phyloP scores from a whole-genome alignment of 2,797 vertebrate species.

The Mionectes olivaceus region DNA sequence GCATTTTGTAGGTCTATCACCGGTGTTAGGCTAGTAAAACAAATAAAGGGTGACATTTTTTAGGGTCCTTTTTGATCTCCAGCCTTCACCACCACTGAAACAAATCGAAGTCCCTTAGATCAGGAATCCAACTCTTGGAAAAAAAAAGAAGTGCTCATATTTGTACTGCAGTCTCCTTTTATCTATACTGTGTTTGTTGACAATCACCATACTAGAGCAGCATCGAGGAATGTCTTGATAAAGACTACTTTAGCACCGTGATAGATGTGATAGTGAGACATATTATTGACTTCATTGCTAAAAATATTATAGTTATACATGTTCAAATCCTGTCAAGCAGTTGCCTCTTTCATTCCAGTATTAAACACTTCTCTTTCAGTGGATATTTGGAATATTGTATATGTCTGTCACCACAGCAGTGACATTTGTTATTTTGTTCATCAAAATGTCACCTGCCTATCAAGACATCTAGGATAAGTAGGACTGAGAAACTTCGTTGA shows the following conservation, averaged over 20 bases:
- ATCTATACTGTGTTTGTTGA: neutral
- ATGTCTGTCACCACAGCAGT: constrained; percentile 33
- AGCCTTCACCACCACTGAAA: neutral
- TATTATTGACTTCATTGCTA: constrained; percentile 35
- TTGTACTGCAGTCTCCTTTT: neutral
- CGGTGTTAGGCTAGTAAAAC: neutral
- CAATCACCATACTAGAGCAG: neutral
- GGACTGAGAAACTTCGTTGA: neutral
- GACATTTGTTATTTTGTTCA: constrained; percentile 52
- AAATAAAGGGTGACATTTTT: neutral
- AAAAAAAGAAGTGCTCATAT: neutral
- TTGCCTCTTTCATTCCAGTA: constrained; percentile 3
- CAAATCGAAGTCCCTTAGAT: neutral
- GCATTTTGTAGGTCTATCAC: neutral
- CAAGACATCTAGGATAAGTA: constrained; percentile 29
- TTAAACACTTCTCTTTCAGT: constrained; percentile 11
- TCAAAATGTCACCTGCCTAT: constrained; percentile 56
- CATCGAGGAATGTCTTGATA: neutral
- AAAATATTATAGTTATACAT: constrained; percentile 39
- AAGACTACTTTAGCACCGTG: neutral
- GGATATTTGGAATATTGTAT: constrained; percentile 47
- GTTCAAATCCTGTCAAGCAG: constrained; percentile 25
- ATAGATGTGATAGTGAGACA: constrained; percentile 1
- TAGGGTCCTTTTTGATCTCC: neutral
- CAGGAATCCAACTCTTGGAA: neutral